Evolutionary conservation across 1,140 invertebrate genomes (phyloP).

Genomic region (Polypedilum pembai): DNA sequence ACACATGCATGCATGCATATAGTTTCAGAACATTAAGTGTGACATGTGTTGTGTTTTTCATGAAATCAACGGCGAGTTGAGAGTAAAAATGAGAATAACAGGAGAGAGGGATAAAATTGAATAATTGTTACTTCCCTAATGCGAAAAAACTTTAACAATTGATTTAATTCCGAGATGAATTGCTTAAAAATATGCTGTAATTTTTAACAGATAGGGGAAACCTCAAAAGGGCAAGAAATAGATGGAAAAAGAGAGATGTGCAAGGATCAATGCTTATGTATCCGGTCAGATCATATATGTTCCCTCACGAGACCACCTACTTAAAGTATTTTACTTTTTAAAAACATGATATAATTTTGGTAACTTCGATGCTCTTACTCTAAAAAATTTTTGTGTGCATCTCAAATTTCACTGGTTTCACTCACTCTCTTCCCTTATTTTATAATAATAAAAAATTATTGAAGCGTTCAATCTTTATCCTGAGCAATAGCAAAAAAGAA

Average conservation of each 20-base stretch:
- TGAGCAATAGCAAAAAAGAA: no score
- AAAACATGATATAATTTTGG: constrained; percentile 18
- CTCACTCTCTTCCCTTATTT: no score
- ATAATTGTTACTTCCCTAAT: constrained; percentile 25
- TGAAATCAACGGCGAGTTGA: background rate
- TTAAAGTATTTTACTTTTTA: background rate
- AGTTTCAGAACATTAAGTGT: background rate
- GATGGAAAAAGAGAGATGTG: background rate
- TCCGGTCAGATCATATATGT: background rate
- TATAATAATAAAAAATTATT: constrained; percentile 12
- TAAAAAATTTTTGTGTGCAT: background rate
- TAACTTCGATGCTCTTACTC: background rate
- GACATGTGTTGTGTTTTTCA: constrained; percentile 7
- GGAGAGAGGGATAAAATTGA: constrained; percentile 1
- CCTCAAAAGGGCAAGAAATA: background rate
- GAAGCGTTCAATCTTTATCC: background rate
- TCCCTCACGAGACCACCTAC: background rate
- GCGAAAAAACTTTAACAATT: constrained; percentile 9
- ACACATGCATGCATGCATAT: no score
- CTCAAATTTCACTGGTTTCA: constrained; percentile 4
- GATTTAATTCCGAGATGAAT: constrained; percentile 26
- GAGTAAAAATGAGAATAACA: background rate
- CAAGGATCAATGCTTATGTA: background rate
- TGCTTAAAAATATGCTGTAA: constrained; percentile 26
- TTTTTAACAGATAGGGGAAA: background rate